Evolutionary conservation across 1,140 invertebrate genomes (phyloP), one percentile per base, ranked within the genome.

Genomic region (Pseudoatta argentina): DNA sequence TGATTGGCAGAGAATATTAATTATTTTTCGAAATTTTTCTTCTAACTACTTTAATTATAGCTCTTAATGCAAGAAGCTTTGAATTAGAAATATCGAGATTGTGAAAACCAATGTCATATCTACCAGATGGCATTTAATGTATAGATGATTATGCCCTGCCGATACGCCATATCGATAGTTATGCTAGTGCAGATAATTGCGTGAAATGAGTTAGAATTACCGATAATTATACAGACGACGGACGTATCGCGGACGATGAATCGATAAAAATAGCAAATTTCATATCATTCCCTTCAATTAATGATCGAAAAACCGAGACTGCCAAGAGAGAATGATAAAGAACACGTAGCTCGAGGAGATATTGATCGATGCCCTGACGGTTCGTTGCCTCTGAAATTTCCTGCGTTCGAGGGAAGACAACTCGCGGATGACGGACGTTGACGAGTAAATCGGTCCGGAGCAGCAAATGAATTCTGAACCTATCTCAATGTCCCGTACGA

Each of bases 201-300:
- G 18, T 34, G 24, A 61, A 61, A 83, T 75, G 24, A 83, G 55
- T 61, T 75, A 44, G 69, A 75, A 83, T 83, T 83, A 75, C 14
- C 57, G 79, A 83, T 73, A 83, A 83, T 83, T 83, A 75, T 34
- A 61, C 69, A 55, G 39, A 63, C 69, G 79, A 83, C 71, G n/a
- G 53, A 82, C 79, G 44, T 73, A 73, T 75, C 55, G 79, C 69
- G 69, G 69, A 75, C 55, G 79, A 73, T 75, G 79, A 63, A 51
- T 83, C 79, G 79, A 51, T 83, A 55, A 75, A 75, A 73, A 75
- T 61, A 75, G 69, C 24, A 44, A 83, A 83, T 73, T 75, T 73
- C 69, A 34, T 73, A 72, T 39, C 55, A 48, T 83, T 75, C 55
- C 69, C 63, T 75, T 75, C 79, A 75, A 83, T 83, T 75, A 83